A percentile compares a stretch with the other conserved stretches of the same genome.
Conservation (phyloP, 1,140 invertebrate genomes). For the Magallana ariakensis region DNA sequence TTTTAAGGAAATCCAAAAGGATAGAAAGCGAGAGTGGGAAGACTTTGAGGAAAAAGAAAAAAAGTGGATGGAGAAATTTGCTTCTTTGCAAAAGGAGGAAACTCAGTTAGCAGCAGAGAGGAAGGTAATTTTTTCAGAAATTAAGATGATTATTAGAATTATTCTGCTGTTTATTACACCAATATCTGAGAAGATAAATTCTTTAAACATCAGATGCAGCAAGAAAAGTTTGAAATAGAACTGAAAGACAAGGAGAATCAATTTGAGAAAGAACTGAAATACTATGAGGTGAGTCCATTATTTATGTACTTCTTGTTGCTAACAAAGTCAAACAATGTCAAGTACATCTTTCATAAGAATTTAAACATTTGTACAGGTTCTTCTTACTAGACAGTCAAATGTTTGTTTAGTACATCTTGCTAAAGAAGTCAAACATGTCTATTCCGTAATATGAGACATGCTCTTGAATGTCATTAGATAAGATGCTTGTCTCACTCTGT, state of each 20-base stretch:
- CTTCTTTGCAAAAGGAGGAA: conserved; percentile 36
- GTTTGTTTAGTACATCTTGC: no score
- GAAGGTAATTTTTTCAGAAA: not conserved
- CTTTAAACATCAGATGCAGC: not conserved
- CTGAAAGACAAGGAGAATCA: not conserved
- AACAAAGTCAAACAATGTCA: not conserved
- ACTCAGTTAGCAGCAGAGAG: conserved; percentile 24
- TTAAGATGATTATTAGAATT: not conserved
- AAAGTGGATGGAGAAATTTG: conserved; percentile 39
- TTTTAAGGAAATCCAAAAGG: conserved; percentile 42
- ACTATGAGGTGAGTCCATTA: not conserved
- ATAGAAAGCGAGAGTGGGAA: conserved; percentile 34
- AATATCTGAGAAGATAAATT: not conserved
- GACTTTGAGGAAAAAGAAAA: conserved; percentile 41
- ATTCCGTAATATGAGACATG: no score
- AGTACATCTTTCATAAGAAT: conserved; percentile 11
- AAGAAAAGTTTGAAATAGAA: conserved; percentile 38
- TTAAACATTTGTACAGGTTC: conserved; percentile 12
- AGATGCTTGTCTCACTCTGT: no score
- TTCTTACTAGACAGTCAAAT: no score
- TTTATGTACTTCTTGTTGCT: no score
- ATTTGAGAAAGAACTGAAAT: conserved; percentile 27
- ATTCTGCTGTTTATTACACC: not conserved
- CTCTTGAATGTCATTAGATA: no score
- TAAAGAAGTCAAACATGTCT: no score